A percentile compares a stretch with the other conserved stretches of the same genome.
Conservation (phyloP, 2,888 invertebrate species). For the Scaptomyza tumidula region DNA sequence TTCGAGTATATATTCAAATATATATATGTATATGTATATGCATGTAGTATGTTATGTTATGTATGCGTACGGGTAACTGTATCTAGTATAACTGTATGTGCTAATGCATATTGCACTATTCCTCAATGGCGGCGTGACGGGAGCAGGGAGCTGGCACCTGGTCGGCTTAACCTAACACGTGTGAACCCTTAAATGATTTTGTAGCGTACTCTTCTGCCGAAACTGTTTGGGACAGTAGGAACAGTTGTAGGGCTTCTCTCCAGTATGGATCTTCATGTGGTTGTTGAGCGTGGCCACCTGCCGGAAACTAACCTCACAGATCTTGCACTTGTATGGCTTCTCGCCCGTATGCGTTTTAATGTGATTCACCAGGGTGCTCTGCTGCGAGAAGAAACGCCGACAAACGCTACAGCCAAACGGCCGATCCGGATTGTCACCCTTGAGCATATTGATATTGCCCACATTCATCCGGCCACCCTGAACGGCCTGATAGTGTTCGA, state of each 20-base stretch:
- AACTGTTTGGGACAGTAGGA: conserved; percentile 83
- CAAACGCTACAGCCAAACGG: conserved; percentile 81
- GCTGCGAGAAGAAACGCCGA: conserved; percentile 81
- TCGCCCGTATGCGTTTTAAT: conserved; percentile 82
- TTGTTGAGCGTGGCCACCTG: conserved; percentile 82
- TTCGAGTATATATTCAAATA: conserved; percentile 75
- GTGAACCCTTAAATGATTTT: conserved; percentile 81
- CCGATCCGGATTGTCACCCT: conserved; percentile 78
- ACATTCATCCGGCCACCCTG: conserved; percentile 70
- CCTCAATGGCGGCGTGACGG: conserved; percentile 69
- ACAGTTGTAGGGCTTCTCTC: conserved; percentile 82
- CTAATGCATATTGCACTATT: conserved; percentile 70
- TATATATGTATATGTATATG: conserved; percentile 49
- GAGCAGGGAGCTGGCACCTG: conserved; percentile 20
- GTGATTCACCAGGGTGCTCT: conserved; percentile 82
- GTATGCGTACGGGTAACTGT: conserved; percentile 48
- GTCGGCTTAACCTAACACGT: conserved; percentile 66
- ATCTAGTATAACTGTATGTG: conserved; percentile 48
- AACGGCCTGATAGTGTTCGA: conserved; percentile 61
- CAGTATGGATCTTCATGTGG: conserved; percentile 82
- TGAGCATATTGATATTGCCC: conserved; percentile 69
- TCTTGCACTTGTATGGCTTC: conserved; percentile 82
- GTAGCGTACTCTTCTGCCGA: conserved; percentile 82
- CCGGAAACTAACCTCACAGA: conserved; percentile 81
- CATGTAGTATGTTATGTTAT: conserved; percentile 20